These are phyloP conservation scores for Xerus inauris DNA, from an alignment of 2,113 vertebrate genomes.

Conservation along the genomic window DNA sequence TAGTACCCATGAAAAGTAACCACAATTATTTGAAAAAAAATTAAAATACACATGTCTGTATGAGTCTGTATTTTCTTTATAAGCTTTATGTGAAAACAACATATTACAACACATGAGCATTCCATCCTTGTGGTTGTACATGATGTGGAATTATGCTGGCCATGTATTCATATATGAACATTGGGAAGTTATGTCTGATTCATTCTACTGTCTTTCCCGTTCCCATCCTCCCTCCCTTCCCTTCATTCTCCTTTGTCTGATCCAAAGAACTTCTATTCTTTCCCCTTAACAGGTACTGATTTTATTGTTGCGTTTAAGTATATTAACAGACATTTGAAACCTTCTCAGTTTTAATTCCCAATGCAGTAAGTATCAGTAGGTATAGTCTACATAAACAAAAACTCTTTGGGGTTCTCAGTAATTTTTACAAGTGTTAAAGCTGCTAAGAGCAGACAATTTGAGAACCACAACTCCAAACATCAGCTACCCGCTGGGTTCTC, in stretches of 20 bases:
- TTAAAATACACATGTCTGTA: not conserved
- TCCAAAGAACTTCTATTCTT: too few relatives aligned
- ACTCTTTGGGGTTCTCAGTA: not conserved
- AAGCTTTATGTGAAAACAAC: not conserved
- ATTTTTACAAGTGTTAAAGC: not conserved
- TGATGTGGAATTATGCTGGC: too few relatives aligned
- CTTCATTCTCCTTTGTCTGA: too few relatives aligned
- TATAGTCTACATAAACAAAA: not conserved
- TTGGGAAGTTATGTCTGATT: too few relatives aligned
- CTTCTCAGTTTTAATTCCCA: not conserved
- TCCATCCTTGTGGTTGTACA: too few relatives aligned
- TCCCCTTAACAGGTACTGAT: not conserved
- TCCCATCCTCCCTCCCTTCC: too few relatives aligned
- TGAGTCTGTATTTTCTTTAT: not conserved
- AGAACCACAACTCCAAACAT: not conserved
- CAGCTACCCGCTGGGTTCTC: not conserved
- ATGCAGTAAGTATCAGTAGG: not conserved
- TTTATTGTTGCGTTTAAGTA: not conserved
- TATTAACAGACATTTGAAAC: not conserved
- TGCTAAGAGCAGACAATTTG: not conserved
- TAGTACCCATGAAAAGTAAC: not conserved
- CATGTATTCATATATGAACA: too few relatives aligned
- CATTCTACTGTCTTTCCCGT: too few relatives aligned
- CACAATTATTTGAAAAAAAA: constrained; percentile 2
- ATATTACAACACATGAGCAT: too few relatives aligned